phyloP scores from a whole-genome alignment of 2,113 vertebrate species.

The Sphaerodactylus townsendi region DNA sequence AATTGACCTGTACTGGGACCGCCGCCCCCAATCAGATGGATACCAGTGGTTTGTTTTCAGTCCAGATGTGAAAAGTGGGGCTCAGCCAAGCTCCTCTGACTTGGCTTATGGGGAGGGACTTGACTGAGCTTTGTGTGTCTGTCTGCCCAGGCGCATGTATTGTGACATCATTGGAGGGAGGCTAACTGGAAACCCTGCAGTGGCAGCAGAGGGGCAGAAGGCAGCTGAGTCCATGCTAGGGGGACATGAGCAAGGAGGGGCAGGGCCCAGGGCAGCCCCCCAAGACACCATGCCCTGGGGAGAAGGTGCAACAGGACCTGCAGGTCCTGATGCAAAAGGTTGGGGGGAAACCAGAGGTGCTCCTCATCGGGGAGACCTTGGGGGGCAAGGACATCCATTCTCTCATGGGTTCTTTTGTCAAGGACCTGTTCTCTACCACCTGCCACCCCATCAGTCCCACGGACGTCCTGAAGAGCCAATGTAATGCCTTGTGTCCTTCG shows the following conservation, averaged over 20 bases:
- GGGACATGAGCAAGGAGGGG: constrained; percentile 2
- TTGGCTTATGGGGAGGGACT: not conserved
- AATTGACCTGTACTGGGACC: no score
- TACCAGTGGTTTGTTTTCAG: no score
- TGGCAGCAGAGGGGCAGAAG: not conserved
- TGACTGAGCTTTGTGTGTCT: not conserved
- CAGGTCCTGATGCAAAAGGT: constrained; percentile 30
- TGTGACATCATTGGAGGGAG: constrained; percentile 7
- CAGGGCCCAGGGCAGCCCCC: not conserved
- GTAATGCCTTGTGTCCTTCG: not conserved
- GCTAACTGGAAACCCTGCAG: not conserved
- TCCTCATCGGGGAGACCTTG: constrained; percentile 21
- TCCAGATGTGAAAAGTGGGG: not conserved
- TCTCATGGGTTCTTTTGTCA: constrained; percentile 9
- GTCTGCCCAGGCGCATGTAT: not conserved
- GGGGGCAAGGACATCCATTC: constrained; percentile 9
- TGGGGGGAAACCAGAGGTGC: constrained; percentile 23
- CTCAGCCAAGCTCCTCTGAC: not conserved
- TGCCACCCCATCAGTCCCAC: not conserved
- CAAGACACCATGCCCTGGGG: not conserved
- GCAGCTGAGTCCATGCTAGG: not conserved
- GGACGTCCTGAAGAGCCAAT: not conserved
- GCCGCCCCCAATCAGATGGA: no score
- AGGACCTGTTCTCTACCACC: constrained; percentile 1
- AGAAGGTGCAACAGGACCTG: constrained; percentile 6